Evolutionary conservation across 2,888 invertebrate genomes (phyloP).

Genomic region (Pseudanteris insignis): DNA sequence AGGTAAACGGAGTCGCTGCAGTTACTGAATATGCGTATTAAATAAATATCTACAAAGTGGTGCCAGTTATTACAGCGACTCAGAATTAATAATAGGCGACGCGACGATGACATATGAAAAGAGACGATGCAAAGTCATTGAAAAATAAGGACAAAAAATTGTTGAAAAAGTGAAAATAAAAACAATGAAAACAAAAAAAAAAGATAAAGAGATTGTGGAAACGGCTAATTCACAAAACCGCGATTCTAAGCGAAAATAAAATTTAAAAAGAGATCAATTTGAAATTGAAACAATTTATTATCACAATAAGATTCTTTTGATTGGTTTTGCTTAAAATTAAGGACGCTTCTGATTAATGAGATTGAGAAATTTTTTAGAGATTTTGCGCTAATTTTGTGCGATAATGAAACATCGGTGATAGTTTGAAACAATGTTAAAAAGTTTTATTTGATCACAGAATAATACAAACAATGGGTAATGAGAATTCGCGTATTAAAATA

Average conservation of each 20-base stretch:
- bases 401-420: constrained; percentile 32
- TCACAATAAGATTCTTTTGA: constrained; percentile 39
- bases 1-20: constrained; percentile 23
- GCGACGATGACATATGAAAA: constrained; percentile 18
- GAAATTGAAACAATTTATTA: constrained; percentile 24
- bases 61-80: constrained; percentile 13
- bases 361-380: too few species aligned
- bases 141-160: too few species aligned
- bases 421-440: constrained; percentile 43
- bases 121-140: constrained; percentile 18
- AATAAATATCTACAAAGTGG: constrained; percentile 33
- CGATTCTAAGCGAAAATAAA: too few species aligned
- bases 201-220: constrained; percentile 5
- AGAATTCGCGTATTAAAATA: constrained; percentile 42
- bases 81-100: constrained; percentile 22
- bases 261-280: constrained; percentile 14
- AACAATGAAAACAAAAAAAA: background rate
- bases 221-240: constrained; percentile 39
- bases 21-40: constrained; percentile 14
- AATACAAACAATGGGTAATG: constrained; percentile 42
- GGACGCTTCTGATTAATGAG: too few species aligned
- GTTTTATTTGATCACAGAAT: constrained; percentile 46
- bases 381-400: constrained; percentile 4
- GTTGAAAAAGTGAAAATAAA: constrained; percentile 14
- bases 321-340: constrained; percentile 25